Evolutionary conservation across 1,140 invertebrate species (phyloP), one percentile per base, ranked within the genome.

Genomic region (Lepidurus arcticus): DNA sequence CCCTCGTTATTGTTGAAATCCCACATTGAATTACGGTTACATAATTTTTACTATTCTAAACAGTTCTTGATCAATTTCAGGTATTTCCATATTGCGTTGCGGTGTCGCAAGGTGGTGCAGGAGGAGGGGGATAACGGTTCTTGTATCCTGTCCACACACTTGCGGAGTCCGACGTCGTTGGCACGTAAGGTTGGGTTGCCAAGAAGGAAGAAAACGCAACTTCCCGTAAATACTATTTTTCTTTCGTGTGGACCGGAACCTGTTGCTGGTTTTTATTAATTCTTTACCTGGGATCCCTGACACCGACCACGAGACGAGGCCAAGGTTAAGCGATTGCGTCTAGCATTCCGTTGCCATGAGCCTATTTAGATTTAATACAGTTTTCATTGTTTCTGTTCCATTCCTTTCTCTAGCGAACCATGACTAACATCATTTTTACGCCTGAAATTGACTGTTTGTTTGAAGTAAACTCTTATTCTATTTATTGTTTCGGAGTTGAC

Each of bases 261-360:
- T 65, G 53, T 65, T 65, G 13, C 53, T 16, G n/a, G 6, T 0
- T 13, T 65, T 1, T 65, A 1, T 65, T 65, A 65, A 13, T 65
- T 7, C 21, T 65, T 65, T 65, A 65, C 53, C 53, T 13, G 53
- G 53, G 53, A 65, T 9, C 53, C 53, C 53, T 65, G 53, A 65
- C 53, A n/a, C 53, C 53, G 21, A 65, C 53, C 53, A 65, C 53
- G 53, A 65, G 53, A 65, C 53, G 53, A 65, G 53, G 53, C 53
- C 53, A 65, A 65, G 53, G 53, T 65, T 65, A 65, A 65, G 7
- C 53, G 53, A 65, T 65, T 65, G 13, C 53, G 53, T 65, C 53
- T 65, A 65, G n/a, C 53, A 65, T 65, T 65, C 53, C 53, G 53
- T n/a, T n/a, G 53, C 53, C 53, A 65, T 65, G 53, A 21, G 53